Evolutionary conservation across 2,797 vertebrate genomes (phyloP), one percentile per base, ranked within the genome.

Genomic region (Chanos chanos): DNA sequence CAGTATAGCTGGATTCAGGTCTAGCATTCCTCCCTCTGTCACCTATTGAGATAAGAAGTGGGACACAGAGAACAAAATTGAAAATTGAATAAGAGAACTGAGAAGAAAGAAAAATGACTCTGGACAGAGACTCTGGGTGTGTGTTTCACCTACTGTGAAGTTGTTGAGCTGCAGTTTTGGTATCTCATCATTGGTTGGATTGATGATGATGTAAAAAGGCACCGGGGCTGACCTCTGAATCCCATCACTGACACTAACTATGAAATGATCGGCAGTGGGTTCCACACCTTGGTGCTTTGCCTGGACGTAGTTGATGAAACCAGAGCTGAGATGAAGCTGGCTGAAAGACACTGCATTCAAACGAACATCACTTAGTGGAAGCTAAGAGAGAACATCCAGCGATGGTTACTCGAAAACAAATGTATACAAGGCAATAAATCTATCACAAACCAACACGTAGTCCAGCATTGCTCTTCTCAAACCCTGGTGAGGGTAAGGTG

Each of bases 121-220:
- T n/a, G n/a, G n/a, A n/a, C n/a, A n/a, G n/a, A n/a, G n/a, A n/a
- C n/a, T n/a, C n/a, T n/a, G n/a, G n/a, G n/a, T n/a, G n/a, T n/a
- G n/a, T n/a, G n/a, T n/a, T n/a, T n/a, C 3, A 81, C 83, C 22
- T 58, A 89, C 85, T 1, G 80, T 85, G 70, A 83, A 77, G 77
- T 90, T 89, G 36, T 63, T 44, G 6, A 93, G 57, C 0, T 71
- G 75, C 64, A 92, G 74, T 0, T 76, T 73, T 1, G 83, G 84
- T 0, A 58, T 19, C 81, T 93, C 80, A 1, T 90, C 72, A 6
- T 90, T 92, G 70, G 68, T 76, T 12, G 89, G 89, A 61, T 72
- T 84, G 75, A 82, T 88, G 61, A 87, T 74, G 71, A 87, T 66
- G 76, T 87, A 87, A 71, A 92, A 64, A 37, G 81, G 68, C 49